Conservation (phyloP, 2,888 invertebrate species). For the Apodemia zela region DNA sequence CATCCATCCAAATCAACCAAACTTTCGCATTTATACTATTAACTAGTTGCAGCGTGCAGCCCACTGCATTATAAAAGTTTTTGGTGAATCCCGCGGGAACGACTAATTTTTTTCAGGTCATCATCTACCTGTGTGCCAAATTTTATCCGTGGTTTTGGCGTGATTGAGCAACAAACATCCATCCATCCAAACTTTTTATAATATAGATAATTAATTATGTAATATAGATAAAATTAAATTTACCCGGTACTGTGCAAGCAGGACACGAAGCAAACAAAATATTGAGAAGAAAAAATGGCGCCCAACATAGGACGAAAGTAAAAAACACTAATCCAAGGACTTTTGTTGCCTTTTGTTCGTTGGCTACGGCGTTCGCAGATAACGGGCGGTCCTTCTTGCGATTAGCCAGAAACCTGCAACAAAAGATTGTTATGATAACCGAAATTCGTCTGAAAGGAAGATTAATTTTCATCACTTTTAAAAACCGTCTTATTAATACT, state of each 20-base stretch:
- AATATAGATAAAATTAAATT: too few relatives aligned
- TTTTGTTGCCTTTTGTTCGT: conserved; percentile 97
- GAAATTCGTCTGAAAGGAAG: not conserved
- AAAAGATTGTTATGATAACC: conserved; percentile 9
- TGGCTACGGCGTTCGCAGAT: conserved; percentile 90
- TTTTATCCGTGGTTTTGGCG: too few relatives aligned
- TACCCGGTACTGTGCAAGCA: conserved; percentile 86
- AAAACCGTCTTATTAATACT: not conserved
- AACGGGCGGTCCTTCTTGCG: conserved; percentile 85
- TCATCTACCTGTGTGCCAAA: too few relatives aligned
- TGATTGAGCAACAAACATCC: too few relatives aligned
- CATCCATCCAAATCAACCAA: too few relatives aligned
- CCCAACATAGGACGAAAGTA: conserved; percentile 95
- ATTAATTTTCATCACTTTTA: not conserved
- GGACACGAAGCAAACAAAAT: conserved; percentile 93
- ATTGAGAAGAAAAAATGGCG: conserved; percentile 94
- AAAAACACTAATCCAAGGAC: conserved; percentile 95
- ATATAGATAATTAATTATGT: too few relatives aligned
- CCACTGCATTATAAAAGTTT: too few relatives aligned
- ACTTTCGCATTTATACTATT: too few relatives aligned
- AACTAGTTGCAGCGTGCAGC: too few relatives aligned
- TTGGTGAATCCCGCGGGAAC: too few relatives aligned
- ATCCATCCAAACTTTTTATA: too few relatives aligned
- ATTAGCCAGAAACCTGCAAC: conserved; percentile 84
- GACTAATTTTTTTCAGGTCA: too few relatives aligned